These are phyloP conservation scores for Myotis planiceps DNA, from an alignment of 2,797 vertebrate species.

Conservation along the genomic window DNA sequence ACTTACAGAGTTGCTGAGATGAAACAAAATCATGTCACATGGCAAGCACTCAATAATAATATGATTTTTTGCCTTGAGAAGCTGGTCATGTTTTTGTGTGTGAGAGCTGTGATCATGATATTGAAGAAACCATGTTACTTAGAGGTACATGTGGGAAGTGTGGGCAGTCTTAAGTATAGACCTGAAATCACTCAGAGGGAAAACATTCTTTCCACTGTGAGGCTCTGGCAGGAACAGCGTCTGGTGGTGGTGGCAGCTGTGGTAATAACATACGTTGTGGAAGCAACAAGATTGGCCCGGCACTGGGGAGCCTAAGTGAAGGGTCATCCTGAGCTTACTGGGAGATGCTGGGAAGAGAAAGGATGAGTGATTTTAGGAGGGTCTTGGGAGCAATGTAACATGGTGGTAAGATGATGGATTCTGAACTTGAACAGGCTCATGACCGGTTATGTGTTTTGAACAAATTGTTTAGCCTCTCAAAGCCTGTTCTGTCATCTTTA, in stretches of 20 bases:
- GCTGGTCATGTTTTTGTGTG: neutral
- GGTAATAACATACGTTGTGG: neutral
- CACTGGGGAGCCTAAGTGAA: neutral
- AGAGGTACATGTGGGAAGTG: constrained; percentile 33
- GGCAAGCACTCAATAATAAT: constrained; percentile 19
- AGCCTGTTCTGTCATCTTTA: neutral
- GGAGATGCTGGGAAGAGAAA: neutral
- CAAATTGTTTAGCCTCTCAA: neutral
- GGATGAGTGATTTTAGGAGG: neutral
- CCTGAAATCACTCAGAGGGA: neutral
- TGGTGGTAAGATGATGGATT: neutral
- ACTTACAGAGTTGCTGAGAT: neutral
- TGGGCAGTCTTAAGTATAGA: constrained; percentile 56
- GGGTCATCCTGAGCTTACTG: neutral
- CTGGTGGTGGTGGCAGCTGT: neutral
- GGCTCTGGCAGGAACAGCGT: neutral
- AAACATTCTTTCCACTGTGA: constrained; percentile 48
- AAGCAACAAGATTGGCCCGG: neutral
- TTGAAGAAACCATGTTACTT: constrained; percentile 6
- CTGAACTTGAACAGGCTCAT: neutral
- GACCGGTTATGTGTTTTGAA: neutral
- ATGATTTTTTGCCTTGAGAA: neutral
- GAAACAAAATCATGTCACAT: neutral
- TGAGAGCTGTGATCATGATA: neutral
- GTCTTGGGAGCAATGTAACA: neutral